These are phyloP conservation scores for Calephelis virginiensis DNA, from an alignment of 1,140 invertebrate species.

Conservation along the genomic window DNA sequence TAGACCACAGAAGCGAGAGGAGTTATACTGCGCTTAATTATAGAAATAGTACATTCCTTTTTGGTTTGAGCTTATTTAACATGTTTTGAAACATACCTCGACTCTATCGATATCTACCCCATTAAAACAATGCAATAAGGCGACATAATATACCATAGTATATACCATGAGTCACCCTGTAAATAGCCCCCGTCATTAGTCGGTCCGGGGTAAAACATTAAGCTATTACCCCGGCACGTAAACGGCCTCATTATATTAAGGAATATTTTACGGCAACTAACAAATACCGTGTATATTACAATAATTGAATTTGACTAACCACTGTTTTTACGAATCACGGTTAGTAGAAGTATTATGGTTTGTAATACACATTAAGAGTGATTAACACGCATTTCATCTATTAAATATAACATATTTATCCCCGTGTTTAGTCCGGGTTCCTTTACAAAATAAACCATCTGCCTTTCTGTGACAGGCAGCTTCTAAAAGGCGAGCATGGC, in stretches of 20 bases:
- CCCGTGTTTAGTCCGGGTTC: too few species aligned
- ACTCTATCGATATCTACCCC: too few species aligned
- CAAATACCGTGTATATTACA: constrained; percentile 8
- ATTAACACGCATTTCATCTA: neutral
- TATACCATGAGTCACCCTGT: neutral
- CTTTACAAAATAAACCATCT: too few species aligned
- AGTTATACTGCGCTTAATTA: too few species aligned
- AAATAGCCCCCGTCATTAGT: constrained; percentile 19
- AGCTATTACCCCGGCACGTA: constrained; percentile 20
- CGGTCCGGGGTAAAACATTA: constrained; percentile 22
- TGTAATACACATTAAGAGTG: neutral
- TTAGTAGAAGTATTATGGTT: neutral
- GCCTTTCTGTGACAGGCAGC: too few species aligned
- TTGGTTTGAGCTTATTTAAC: too few species aligned
- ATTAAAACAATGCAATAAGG: too few species aligned
- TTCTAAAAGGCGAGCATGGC: too few species aligned
- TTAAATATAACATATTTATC: too few species aligned
- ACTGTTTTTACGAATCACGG: constrained; percentile 5
- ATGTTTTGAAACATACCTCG: too few species aligned
- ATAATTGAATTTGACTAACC: constrained; percentile 14
- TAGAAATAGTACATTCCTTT: too few species aligned
- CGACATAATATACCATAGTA: neutral
- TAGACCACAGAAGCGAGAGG: too few species aligned
- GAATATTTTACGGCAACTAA: constrained; percentile 10
- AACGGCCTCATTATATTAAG: constrained; percentile 17